phyloP scores from a whole-genome alignment of 2,797 vertebrate genomes.

The Neostethus bicornis region DNA sequence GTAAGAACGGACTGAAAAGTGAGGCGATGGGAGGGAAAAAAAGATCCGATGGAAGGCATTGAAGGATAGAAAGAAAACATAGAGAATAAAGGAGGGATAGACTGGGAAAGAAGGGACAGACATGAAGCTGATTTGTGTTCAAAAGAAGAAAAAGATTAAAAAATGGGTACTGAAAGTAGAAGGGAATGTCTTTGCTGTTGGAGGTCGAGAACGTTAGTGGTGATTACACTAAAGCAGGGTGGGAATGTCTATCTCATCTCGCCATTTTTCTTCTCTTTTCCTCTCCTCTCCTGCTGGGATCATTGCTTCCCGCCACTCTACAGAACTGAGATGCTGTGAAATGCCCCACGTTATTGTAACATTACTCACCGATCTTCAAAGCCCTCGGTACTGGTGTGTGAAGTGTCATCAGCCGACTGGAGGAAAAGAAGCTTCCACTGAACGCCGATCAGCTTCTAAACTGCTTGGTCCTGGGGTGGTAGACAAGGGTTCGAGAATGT shows the following conservation, averaged over 20 bases:
- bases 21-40: background rate
- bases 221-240: slow-evolving; percentile 46
- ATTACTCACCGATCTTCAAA: slow-evolving; percentile 71
- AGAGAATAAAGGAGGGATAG: slow-evolving; percentile 30
- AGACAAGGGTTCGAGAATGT: too few relatives aligned
- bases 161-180: slow-evolving; percentile 15
- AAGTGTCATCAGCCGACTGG: slow-evolving; percentile 47
- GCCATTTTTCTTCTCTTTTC: background rate
- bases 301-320: slow-evolving; percentile 33
- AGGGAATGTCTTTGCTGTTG: slow-evolving; percentile 34
- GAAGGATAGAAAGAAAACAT: slow-evolving; percentile 24
- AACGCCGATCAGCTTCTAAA: too few relatives aligned
- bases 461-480: too few relatives aligned
- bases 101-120: slow-evolving; percentile 27
- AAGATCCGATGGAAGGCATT: slow-evolving; percentile 8
- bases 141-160: slow-evolving; percentile 26
- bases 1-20: slow-evolving; percentile 64
- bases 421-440: too few relatives aligned
- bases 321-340: slow-evolving; percentile 62
- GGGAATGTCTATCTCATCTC: slow-evolving; percentile 31
- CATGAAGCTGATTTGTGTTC: slow-evolving; percentile 29
- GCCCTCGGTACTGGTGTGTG: slow-evolving; percentile 30
- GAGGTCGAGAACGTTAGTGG: slow-evolving; percentile 51
- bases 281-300: slow-evolving; percentile 34
- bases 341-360: slow-evolving; percentile 63